Evolutionary conservation across 2,113 vertebrate genomes (phyloP), one percentile per base, ranked within the genome.

Genomic region (Dromaius novaehollandiae): DNA sequence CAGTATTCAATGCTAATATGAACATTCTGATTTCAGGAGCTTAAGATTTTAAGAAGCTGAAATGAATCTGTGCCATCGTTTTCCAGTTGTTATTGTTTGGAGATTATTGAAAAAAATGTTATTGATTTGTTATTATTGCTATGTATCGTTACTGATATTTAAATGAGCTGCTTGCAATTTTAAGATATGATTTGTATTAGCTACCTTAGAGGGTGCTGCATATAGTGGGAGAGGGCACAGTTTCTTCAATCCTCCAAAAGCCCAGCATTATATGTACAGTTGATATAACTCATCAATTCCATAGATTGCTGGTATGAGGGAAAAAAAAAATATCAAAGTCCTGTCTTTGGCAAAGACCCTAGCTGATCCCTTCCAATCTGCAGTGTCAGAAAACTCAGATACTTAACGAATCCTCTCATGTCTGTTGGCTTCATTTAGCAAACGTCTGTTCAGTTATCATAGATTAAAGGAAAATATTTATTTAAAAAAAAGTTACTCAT

Each of bases 341-440:
- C 70, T 75, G 75, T 86, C 44, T 93, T 94, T 97, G 94, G 91
- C 97, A 97, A 42, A 96, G 79, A 42, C 96, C 69, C 76, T 77
- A 9, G 13, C 89, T 94, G 82, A 69, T 96, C 87, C 69, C 80
- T 97, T 93, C 91, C 94, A 97, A 97, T 95, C 95, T 97, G 96
- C 93, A 97, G 82, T 96, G 95, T 96, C 97, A 97, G 97, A 97
- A 97, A 94, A 96, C 89, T 93, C 91, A 88, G 82, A 95, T 96
- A 93, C 95, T 97, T 97, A 95, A 91, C 30, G 6, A 95, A 91
- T 95, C 93, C 73, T 97, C 91, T 97, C 88, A 97, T 95, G 95
- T 97, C 93, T 96, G 60, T 96, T 97, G 95, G 93, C 95, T 97
- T 90, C 93, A 79, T 97, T 94, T 96, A 91, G 46, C 85, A 95